Evolutionary conservation across 2,113 vertebrate species (phyloP).

Genomic region (Elephantulus edwardii): DNA sequence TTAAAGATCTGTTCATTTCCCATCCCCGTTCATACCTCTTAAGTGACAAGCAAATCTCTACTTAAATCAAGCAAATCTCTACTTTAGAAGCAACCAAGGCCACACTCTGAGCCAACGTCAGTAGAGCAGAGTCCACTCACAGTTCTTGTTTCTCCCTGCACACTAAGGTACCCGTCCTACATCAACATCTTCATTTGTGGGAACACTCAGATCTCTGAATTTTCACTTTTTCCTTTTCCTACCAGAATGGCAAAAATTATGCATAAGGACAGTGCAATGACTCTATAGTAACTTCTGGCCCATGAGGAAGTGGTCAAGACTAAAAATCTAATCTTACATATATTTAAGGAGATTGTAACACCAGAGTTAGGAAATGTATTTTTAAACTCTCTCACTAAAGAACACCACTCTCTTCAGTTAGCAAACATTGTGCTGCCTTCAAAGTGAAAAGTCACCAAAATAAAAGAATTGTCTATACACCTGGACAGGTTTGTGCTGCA

Average conservation of each 20-base stretch:
- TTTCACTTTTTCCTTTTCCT: neutral
- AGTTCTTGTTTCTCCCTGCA: rapidly evolving
- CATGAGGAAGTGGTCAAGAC: too few species aligned
- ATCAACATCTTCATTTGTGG: too few species aligned
- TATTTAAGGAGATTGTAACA: neutral
- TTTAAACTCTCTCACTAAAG: neutral
- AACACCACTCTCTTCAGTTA: neutral
- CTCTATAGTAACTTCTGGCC: neutral
- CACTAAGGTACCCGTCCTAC: rapidly evolving
- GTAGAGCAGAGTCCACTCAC: neutral
- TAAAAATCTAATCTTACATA: neutral
- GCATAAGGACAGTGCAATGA: too few species aligned
- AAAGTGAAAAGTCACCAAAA: neutral
- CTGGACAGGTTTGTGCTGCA: neutral
- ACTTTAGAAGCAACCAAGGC: neutral
- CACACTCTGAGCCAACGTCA: neutral
- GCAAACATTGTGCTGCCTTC: neutral
- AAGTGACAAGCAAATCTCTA: neutral
- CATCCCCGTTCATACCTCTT: neutral
- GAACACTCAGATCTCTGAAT: neutral
- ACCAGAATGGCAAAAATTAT: neutral
- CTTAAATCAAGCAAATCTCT: neutral
- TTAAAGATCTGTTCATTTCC: neutral
- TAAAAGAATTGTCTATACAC: neutral
- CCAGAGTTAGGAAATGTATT: neutral